phyloP scores from a whole-genome alignment of 2,797 vertebrate species.

The Adelosebastes latens region DNA sequence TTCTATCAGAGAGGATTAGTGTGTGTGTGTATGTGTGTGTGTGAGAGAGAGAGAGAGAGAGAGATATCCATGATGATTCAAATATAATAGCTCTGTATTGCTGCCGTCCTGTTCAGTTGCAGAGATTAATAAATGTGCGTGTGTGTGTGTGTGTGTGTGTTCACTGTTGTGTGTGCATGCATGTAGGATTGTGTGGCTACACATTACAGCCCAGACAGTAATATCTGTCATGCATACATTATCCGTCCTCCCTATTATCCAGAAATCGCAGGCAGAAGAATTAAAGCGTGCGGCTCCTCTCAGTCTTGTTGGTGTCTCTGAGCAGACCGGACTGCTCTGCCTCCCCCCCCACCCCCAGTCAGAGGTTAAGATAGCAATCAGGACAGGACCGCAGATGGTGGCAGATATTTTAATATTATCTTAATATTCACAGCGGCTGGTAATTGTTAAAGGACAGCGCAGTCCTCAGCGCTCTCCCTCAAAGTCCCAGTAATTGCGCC shows the following conservation, averaged over 20 bases:
- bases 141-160: conserved; percentile 36
- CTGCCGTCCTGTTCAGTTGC: conserved; percentile 86
- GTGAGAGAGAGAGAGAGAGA: not conserved
- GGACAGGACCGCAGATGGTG: conserved; percentile 93
- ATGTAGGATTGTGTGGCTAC: conserved; percentile 26
- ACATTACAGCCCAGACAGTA: conserved; percentile 79
- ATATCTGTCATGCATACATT: conserved; percentile 99
- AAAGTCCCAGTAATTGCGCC: conserved; percentile 87
- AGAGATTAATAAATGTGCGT: conserved; percentile 81
- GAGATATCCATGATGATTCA: conserved; percentile 91
- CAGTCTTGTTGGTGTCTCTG: conserved; percentile 85
- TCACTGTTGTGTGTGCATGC: conserved; percentile 13
- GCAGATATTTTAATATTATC: conserved; percentile 99
- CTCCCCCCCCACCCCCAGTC: conserved; percentile 91
- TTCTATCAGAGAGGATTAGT: conserved; percentile 95
- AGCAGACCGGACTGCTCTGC: conserved; percentile 86
- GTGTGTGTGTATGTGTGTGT: conserved; percentile 44
- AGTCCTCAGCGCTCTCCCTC: conserved; percentile 51
- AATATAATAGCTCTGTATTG: conserved; percentile 90
- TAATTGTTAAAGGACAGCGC: conserved; percentile 98
- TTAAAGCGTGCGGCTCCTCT: conserved; percentile 93
- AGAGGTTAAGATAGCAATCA: conserved; percentile 99
- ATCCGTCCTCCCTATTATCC: conserved; percentile 98
- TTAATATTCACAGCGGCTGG: conserved; percentile 97
- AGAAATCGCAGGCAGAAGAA: conserved; percentile 92